A percentile compares a stretch with the other conserved stretches of the same genome.
These are phyloP conservation scores for Leuciscus waleckii DNA, from an alignment of 2,797 vertebrate species.

Conservation along the genomic window DNA sequence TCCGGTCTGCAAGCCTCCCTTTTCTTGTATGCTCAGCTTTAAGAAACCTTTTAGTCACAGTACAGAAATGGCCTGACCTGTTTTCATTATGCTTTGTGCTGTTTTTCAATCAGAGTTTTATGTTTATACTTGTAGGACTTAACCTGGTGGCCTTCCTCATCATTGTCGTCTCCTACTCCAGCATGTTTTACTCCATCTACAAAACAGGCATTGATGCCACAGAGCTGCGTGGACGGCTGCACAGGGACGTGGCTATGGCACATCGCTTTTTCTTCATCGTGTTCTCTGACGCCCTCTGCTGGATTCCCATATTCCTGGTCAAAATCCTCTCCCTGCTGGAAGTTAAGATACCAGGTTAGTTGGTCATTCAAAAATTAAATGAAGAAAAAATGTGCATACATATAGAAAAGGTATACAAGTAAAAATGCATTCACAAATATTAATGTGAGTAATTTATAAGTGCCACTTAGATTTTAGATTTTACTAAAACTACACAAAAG, in stretches of 20 bases:
- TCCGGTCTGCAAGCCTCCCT: too few relatives aligned
- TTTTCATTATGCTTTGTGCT: neutral
- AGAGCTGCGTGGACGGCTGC: slow-evolving; percentile 75
- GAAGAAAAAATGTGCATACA: neutral
- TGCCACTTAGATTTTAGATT: neutral
- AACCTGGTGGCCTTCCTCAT: slow-evolving; percentile 73
- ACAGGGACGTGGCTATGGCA: slow-evolving; percentile 77
- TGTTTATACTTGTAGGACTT: slow-evolving; percentile 62
- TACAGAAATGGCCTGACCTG: neutral
- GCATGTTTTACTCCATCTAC: slow-evolving; percentile 83
- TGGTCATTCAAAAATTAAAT: neutral
- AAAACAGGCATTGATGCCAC: slow-evolving; percentile 80
- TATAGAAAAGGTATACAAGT: neutral
- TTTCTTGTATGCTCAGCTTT: neutral
- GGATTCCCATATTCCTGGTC: slow-evolving; percentile 78
- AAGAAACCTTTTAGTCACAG: neutral
- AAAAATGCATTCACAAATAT: neutral
- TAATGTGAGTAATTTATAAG: neutral
- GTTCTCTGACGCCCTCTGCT: slow-evolving; percentile 87
- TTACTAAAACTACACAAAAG: neutral
- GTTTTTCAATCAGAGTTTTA: slow-evolving; percentile 14
- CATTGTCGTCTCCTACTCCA: slow-evolving; percentile 76
- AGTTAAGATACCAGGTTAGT: slow-evolving; percentile 72
- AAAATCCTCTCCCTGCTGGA: slow-evolving; percentile 74
- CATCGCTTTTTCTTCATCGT: slow-evolving; percentile 76